These are phyloP conservation scores for Gryllus bimaculatus DNA, from an alignment of 1,140 invertebrate genomes.

Conservation along the genomic window DNA sequence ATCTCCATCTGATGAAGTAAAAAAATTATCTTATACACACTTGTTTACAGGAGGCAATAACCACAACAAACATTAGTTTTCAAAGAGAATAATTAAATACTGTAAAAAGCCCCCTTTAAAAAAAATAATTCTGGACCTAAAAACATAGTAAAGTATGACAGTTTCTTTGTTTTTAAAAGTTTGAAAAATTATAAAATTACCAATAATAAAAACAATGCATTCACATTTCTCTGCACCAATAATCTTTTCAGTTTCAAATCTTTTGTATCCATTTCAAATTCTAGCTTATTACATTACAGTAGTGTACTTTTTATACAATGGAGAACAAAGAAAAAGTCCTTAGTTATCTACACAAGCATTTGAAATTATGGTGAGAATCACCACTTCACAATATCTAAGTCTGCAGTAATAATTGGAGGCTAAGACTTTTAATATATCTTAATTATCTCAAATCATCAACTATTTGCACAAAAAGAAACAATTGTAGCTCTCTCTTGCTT, in stretches of 20 bases:
- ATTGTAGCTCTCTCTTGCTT: background rate
- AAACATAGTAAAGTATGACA: too few species aligned
- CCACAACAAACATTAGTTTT: too few species aligned
- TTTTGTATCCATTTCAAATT: background rate
- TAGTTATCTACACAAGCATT: background rate
- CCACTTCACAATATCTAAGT: background rate
- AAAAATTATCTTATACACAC: background rate
- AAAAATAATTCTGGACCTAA: too few species aligned
- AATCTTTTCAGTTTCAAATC: background rate
- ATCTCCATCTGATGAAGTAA: background rate
- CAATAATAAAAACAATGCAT: background rate
- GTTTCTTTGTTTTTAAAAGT: too few species aligned
- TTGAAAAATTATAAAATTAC: background rate
- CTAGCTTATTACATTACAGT: background rate
- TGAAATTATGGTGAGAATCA: background rate
- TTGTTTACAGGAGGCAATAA: too few species aligned
- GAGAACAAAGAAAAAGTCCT: background rate
- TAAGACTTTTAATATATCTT: background rate
- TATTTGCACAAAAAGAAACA: background rate
- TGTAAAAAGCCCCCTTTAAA: too few species aligned
- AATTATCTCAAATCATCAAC: background rate
- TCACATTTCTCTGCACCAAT: background rate
- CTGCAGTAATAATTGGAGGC: background rate
- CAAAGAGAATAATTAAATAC: too few species aligned
- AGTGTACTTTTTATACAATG: background rate